Conservation (phyloP, 2,113 vertebrate genomes). For the Circaetus gallicus region DNA sequence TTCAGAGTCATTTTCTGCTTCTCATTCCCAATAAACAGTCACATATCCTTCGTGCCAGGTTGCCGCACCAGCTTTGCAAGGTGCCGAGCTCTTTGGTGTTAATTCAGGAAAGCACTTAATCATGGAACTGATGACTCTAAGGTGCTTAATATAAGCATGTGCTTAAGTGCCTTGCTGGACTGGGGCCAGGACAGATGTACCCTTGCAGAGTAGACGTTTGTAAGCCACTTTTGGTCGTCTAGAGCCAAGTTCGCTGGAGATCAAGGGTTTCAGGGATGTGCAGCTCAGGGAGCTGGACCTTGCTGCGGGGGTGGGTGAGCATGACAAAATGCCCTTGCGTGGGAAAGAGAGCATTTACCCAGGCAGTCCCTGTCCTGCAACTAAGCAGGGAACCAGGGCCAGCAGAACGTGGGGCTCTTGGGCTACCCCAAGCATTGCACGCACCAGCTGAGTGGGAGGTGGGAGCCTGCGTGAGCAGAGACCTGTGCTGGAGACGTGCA, state of each 20-base stretch:
- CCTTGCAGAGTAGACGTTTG: background rate
- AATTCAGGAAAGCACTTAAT: constrained; percentile 42
- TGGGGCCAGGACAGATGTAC: background rate
- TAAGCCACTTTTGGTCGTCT: background rate
- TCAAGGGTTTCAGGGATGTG: background rate
- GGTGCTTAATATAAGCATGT: background rate
- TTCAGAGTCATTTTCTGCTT: background rate
- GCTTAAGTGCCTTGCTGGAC: constrained; percentile 37
- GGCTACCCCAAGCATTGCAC: background rate
- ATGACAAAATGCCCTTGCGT: background rate
- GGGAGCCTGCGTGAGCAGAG: background rate
- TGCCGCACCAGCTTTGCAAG: background rate
- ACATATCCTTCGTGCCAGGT: background rate
- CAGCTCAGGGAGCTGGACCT: background rate
- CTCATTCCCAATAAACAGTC: background rate
- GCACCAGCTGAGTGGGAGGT: background rate
- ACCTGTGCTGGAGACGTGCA: background rate
- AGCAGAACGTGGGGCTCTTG: background rate
- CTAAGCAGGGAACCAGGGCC: background rate
- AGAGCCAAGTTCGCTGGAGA: background rate
- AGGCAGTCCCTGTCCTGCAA: background rate
- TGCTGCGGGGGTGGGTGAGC: background rate
- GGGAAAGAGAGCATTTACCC: too few species aligned
- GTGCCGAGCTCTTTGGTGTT: background rate
- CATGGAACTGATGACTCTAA: background rate